Evolutionary conservation across 1,140 invertebrate species (phyloP).

Genomic region (Eupristina koningsbergeri): DNA sequence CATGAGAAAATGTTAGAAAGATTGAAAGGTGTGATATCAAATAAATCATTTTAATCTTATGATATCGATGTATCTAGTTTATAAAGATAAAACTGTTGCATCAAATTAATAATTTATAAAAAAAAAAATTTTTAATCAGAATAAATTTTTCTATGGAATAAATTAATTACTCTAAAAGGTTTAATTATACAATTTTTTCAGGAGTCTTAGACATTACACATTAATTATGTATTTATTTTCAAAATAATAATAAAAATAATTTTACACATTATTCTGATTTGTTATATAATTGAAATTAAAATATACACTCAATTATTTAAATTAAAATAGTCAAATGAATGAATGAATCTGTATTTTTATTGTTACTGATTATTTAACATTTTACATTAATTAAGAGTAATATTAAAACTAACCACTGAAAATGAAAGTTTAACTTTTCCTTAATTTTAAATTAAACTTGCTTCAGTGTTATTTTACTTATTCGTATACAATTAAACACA

Average conservation of each 20-base stretch:
- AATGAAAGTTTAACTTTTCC: background rate
- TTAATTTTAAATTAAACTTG: background rate
- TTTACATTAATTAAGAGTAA: background rate
- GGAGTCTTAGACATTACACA: no score
- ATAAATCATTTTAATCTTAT: background rate
- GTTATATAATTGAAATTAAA: no score
- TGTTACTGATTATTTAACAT: background rate
- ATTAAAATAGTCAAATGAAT: background rate
- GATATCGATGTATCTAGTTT: background rate
- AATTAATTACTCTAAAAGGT: no score
- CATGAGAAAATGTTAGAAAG: background rate
- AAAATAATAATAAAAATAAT: no score
- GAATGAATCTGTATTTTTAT: background rate
- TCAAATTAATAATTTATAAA: no score
- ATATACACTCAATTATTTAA: background rate
- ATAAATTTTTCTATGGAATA: background rate
- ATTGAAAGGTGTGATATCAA: background rate
- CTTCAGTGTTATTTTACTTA: background rate
- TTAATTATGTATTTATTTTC: no score
- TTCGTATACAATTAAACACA: background rate
- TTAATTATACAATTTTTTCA: no score
- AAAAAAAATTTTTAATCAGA: no score
- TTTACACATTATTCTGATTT: no score
- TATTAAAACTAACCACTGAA: background rate
- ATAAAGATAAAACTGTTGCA: background rate